Conservation (phyloP, 2,888 invertebrate genomes). For the Chaitophorus viminalis region DNA sequence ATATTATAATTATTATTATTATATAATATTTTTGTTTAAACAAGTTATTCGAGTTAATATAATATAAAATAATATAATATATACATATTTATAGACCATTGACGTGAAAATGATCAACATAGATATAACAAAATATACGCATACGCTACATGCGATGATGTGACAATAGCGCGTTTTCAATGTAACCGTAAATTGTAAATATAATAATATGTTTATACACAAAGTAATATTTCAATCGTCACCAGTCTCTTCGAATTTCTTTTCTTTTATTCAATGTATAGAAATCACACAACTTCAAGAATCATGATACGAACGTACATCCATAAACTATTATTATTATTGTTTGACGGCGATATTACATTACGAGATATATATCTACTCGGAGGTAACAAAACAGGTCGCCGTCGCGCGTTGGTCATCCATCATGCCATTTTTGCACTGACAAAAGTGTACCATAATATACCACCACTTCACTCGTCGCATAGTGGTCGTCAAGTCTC, state of each 20-base stretch:
- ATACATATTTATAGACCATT: no score
- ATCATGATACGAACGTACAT: no score
- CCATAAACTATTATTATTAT: slow-evolving; percentile 31
- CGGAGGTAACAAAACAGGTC: slow-evolving; percentile 47
- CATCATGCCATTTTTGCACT: slow-evolving; percentile 37
- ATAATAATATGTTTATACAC: neutral
- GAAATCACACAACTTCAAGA: neutral
- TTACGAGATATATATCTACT: neutral
- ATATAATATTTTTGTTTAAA: no score
- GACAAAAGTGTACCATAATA: slow-evolving; percentile 16
- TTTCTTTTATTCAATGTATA: neutral
- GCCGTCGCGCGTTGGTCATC: slow-evolving; percentile 36
- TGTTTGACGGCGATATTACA: neutral
- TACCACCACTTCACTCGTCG: neutral
- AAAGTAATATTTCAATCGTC: slow-evolving; percentile 25
- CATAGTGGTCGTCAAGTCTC: neutral
- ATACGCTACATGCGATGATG: neutral
- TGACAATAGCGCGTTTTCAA: neutral
- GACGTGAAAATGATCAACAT: slow-evolving; percentile 33
- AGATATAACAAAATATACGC: neutral
- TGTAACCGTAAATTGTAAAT: neutral
- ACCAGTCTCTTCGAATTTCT: slow-evolving; percentile 8
- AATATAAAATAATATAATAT: no score
- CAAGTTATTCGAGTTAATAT: no score
- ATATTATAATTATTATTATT: no score